Evolutionary conservation across 1,140 invertebrate genomes (phyloP), one percentile per base, ranked within the genome.

Genomic region (Drosophila punjabiensis): DNA sequence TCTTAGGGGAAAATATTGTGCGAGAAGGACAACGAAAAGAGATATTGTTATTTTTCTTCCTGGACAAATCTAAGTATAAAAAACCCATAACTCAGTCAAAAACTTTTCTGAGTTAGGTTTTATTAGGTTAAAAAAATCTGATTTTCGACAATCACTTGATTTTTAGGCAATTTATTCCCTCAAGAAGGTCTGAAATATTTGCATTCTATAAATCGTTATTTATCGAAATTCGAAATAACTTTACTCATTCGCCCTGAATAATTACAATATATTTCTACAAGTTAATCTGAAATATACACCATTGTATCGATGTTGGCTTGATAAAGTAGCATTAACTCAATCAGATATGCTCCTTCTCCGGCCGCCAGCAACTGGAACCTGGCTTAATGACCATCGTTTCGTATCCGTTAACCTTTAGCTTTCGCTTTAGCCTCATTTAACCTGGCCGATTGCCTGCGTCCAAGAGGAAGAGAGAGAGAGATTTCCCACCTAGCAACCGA

Each of bases 401-500:
- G 55, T 55, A 73, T 67, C 60, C 78, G 83, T 88, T 88, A 88
- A 79, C 86, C 86, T 85, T 81, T 85, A 53, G 78, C 78, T 50
- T 66, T 71, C 53, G 64, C 66, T 78, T 79, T 71, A 69, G 78
- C 52, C 69, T 66, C 84, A 89, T 89, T 88, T 89, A 56, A 81
- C 68, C 69, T 63, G 62, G 80, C 69, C 81, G 65, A 88, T 79
- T 68, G 62, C 50, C 65, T 50, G n/a, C 41, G 69, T 62, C 52
- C 65, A 18, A 39, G 37, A 16, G 37, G 39, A 13, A 6, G 18
- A 24, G 45, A 16, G 20, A 28, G 9, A 32, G 30, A 64, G 77
- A 18, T 32, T 35, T 58, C 48, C 70, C 63, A 77, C 68, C 68
- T 74, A 74, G 70, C 68, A 75, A 74, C 71, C 47, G 56, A 65